Evolutionary conservation across 2,888 invertebrate genomes (phyloP).

Genomic region (Syrphus vitripennis): DNA sequence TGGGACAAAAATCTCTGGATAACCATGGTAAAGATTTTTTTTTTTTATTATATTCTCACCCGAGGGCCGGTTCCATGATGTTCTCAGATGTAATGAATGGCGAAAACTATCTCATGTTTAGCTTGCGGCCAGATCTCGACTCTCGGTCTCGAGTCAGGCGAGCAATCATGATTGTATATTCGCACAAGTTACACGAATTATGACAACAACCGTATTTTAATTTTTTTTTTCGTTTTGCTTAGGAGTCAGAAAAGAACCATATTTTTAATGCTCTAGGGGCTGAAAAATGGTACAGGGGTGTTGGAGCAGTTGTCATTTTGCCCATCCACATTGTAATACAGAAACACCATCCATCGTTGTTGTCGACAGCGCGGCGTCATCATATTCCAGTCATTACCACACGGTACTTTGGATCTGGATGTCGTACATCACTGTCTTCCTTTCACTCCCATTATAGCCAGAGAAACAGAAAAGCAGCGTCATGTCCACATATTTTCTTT

Average conservation of each 20-base stretch:
- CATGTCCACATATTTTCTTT: slow-evolving; percentile 67
- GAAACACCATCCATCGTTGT: slow-evolving; percentile 11
- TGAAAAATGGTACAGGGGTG: neutral
- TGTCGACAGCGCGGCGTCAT: slow-evolving; percentile 35
- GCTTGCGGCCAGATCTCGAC: slow-evolving; percentile 6
- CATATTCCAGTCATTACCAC: slow-evolving; percentile 31
- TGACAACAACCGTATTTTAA: neutral
- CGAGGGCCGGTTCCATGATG: slow-evolving; percentile 36
- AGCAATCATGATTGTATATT: slow-evolving; percentile 19
- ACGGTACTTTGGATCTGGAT: slow-evolving; percentile 34
- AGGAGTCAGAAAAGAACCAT: neutral
- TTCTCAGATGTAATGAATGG: slow-evolving; percentile 43
- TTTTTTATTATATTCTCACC: slow-evolving; percentile 38
- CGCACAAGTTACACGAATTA: slow-evolving; percentile 13
- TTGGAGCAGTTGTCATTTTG: slow-evolving; percentile 46
- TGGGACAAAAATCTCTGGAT: slow-evolving; percentile 29
- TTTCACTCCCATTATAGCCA: slow-evolving; percentile 12
- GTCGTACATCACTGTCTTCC: slow-evolving; percentile 48
- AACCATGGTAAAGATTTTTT: slow-evolving; percentile 19
- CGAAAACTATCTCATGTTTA: slow-evolving; percentile 40
- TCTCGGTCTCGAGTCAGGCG: slow-evolving; percentile 27
- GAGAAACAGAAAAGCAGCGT: slow-evolving; percentile 43
- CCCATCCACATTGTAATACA: slow-evolving; percentile 19
- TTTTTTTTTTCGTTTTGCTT: neutral
- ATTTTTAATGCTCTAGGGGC: slow-evolving; percentile 18